Base-by-base conservation (phyloP, 2,888 invertebrate species). In the Scaptomyza tumidula region DNA sequence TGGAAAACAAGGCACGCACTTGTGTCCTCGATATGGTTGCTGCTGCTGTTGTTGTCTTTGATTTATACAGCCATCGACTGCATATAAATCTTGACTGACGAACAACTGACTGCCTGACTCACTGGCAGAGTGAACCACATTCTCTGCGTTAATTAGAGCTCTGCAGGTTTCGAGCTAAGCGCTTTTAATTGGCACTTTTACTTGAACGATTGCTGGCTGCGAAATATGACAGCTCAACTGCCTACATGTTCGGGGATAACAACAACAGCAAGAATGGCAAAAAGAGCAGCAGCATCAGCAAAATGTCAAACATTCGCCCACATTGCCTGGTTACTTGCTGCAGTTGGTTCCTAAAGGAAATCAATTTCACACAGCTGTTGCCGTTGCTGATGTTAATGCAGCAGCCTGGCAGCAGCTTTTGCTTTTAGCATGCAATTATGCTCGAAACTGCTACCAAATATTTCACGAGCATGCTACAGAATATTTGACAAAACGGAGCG, bases 171-270 rank as follows among this genome's bases (percentile, higher is more conserved):
- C 16, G 16, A 37, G 75, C 69, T 67, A 61, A 86, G 66, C 71
- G 27, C 14, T 79, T 75, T 83, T 83, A 86, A 83, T 86, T 86
- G 83, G 77, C 77, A 86, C 86, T 83, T 83, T 83, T 83, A 83
- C 84, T 71, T 60, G 64, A 50, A 43, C 61, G 80, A 75, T 79
- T 78, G 82, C 75, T 68, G 75, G 82, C 75, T 68, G 75, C 67
- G 48, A 77, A 83, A 83, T 83, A 84, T 83, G 83, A 83, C 83
- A 83, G 78, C 74, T 74, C 6, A n/a, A 29, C 53, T 43, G 61
- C 13, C 39, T 33, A 39, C 11, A 33, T 10, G 9, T 16, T 56
- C 29, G 37, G 24, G 24, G 24, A 35, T 35, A 50, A 43, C 24
- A 24, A 24, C 1, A 24, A 27, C 11, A 54, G 6, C 48, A 44